Evolutionary conservation across 1,140 invertebrate species (phyloP), one percentile per base, ranked within the genome.

Genomic region (Dendrolimus punctatus): DNA sequence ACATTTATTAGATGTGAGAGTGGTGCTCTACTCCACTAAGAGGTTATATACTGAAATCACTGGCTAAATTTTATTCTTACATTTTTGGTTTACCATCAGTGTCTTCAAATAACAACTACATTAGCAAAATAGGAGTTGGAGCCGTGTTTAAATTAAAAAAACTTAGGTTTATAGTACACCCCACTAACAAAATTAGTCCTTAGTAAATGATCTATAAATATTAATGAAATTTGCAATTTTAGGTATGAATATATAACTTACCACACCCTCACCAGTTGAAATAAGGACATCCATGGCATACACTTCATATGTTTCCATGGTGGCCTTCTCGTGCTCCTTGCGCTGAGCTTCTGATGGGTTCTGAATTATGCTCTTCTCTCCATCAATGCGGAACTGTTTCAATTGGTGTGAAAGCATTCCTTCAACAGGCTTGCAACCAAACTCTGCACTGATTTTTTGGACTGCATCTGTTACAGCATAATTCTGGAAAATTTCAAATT

Each of bases 371-470:
- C 97, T 98, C 88, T 99, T 99, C 68, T 99, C 98, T 36, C 98
- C 98, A 88, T 99, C 97, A 80, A 99, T 98, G 84, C 96, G 95
- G 83, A 96, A 96, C 81, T 98, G 96, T 76, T 98, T 97, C 47
- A 99, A 88, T 78, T 99, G 96, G 86, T 99, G 98, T 66, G 98
- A 99, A 38, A 99, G 89, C 98, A 99, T 99, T 51, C 98, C 97
- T 88, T 99, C 98, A 53, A 99, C 93, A 36, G 98, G 98, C 87
- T 99, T 99, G 85, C 98, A 99, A 66, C 97, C 95, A 86, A 92
- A 99, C 38, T 93, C 91, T 68, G 96, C 94, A 59, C 95, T 94
- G 57, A 98, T 93, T 88, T 98, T 98, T 82, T 97, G 95, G 49
- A 99, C 95, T 44, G 93, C 93, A 73, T 96, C 94, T 50, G 98